Percentiles rank a stretch among this genome's conserved stretches.
These are phyloP conservation scores for Pampusana beccarii DNA, from an alignment of 2,113 vertebrate species.

Conservation along the genomic window DNA sequence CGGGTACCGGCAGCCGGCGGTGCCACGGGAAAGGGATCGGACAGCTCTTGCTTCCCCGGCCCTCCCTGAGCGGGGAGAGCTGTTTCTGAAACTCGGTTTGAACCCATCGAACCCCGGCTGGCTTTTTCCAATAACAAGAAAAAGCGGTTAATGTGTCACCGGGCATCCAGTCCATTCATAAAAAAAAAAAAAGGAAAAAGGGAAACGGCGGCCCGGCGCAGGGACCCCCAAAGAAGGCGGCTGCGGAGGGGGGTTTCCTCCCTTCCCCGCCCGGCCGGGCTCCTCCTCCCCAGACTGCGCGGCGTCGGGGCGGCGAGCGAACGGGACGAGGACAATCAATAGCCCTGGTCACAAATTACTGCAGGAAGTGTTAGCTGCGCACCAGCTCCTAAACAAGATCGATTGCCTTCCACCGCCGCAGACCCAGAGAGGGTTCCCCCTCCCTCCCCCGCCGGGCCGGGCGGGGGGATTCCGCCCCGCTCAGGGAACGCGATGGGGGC, in stretches of 20 bases:
- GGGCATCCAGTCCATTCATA: conserved; percentile 76
- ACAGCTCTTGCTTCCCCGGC: neutral
- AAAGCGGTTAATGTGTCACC: conserved; percentile 67
- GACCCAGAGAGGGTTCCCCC: neutral
- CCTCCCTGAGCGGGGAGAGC: neutral
- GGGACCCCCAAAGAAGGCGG: conserved; percentile 60
- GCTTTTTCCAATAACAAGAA: conserved; percentile 44
- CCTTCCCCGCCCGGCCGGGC: conserved; percentile 37
- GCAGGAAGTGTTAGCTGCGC: conserved; percentile 71
- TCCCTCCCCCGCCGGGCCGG: neutral
- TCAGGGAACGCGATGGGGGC: neutral
- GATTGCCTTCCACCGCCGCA: conserved; percentile 54
- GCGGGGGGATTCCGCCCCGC: neutral
- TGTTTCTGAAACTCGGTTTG: neutral
- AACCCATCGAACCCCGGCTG: neutral
- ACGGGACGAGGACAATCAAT: conserved; percentile 48
- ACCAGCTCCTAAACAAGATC: conserved; percentile 49
- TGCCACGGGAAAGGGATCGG: too few relatives aligned
- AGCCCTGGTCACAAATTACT: conserved; percentile 61
- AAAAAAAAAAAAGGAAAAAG: neutral
- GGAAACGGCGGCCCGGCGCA: neutral
- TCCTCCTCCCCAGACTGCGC: conserved; percentile 81
- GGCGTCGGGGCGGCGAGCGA: conserved; percentile 80
- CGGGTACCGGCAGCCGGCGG: too few relatives aligned
- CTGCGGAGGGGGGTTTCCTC: neutral